These are phyloP conservation scores for Fopius arisanus DNA, from an alignment of 1,140 invertebrate genomes.

Conservation along the genomic window DNA sequence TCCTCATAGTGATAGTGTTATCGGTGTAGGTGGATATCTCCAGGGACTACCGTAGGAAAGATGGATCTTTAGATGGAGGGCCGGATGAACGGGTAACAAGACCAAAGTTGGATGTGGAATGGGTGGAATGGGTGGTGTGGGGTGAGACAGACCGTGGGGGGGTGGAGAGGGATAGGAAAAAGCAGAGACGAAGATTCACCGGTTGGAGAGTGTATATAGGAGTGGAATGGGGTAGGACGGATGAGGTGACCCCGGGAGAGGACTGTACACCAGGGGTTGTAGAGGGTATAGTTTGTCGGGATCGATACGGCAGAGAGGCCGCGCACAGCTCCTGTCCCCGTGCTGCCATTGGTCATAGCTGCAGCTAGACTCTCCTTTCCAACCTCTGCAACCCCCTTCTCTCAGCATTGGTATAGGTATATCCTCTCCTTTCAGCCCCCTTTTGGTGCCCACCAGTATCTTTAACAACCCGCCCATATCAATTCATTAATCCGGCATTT, in stretches of 20 bases:
- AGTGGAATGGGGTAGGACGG: constrained; percentile 31
- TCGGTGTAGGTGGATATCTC: constrained; percentile 20
- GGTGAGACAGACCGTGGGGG: constrained; percentile 17
- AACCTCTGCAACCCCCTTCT: constrained; percentile 36
- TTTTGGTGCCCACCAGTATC: neutral
- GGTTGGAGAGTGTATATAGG: constrained; percentile 16
- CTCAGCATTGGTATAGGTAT: constrained; percentile 13
- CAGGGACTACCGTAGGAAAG: constrained; percentile 30
- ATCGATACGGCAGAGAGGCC: constrained; percentile 61
- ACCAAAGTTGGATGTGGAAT: constrained; percentile 12
- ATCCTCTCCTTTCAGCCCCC: neutral
- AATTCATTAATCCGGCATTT: too few species aligned
- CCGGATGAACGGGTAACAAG: constrained; percentile 19
- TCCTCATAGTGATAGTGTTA: neutral
- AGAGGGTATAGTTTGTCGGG: constrained; percentile 33
- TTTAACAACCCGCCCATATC: neutral
- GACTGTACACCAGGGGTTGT: constrained; percentile 50
- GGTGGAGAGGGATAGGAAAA: too few species aligned
- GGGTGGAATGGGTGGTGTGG: neutral
- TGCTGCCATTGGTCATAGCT: constrained; percentile 63
- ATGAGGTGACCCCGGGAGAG: constrained; percentile 61
- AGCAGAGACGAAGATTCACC: constrained; percentile 50
- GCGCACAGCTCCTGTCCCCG: constrained; percentile 52
- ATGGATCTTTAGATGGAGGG: constrained; percentile 23
- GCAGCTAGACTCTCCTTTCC: constrained; percentile 48